A percentile compares a stretch with the other conserved stretches of the same genome.
These are phyloP conservation scores for Athene noctua DNA, from an alignment of 2,113 vertebrate species.

Conservation along the genomic window DNA sequence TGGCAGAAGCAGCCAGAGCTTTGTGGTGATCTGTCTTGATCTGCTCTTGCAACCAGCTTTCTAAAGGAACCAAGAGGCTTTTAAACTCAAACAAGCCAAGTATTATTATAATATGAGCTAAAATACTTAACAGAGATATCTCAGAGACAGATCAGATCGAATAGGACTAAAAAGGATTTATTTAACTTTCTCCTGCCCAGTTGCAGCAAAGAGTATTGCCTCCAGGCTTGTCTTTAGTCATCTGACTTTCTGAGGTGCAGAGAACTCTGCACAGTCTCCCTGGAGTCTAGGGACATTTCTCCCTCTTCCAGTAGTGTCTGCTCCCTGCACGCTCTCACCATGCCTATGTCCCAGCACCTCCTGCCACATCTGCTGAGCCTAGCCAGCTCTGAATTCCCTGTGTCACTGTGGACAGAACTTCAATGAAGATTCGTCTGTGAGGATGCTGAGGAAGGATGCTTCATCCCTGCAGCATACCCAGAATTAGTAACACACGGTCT, in stretches of 20 bases:
- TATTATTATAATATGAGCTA: background rate
- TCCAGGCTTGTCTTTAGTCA: background rate
- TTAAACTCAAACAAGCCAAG: background rate
- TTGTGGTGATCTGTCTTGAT: background rate
- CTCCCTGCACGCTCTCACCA: background rate
- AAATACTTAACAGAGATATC: background rate
- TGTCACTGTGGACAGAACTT: background rate
- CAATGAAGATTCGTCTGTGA: background rate
- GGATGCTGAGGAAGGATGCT: background rate
- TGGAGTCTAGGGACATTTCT: background rate
- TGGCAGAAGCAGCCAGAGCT: background rate
- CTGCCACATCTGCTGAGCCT: background rate
- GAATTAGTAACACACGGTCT: rapidly evolving
- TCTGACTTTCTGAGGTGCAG: background rate
- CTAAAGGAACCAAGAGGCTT: background rate
- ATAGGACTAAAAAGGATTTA: background rate
- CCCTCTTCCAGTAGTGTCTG: background rate
- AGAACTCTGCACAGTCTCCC: background rate
- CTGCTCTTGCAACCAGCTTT: background rate
- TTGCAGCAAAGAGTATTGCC: background rate
- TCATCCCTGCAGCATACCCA: too few relatives aligned
- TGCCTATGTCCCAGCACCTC: background rate
- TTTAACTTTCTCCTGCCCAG: background rate
- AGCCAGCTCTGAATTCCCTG: background rate
- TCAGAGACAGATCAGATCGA: background rate